Evolutionary conservation across 2,888 invertebrate genomes (phyloP).

Genomic region (Actias luna): DNA sequence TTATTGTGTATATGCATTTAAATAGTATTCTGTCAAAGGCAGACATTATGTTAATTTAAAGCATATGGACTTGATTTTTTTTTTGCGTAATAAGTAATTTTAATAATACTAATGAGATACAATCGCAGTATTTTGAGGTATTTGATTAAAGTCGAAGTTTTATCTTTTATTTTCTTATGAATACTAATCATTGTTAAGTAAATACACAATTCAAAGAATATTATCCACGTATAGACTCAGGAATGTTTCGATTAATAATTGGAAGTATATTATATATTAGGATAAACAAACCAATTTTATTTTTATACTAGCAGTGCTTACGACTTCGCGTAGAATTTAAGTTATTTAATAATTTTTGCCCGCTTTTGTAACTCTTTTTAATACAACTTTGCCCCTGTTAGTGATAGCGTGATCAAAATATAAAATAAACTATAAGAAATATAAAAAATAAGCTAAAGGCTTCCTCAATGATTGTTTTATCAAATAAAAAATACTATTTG

Average conservation of each 20-base stretch:
- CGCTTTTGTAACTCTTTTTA: too few species aligned
- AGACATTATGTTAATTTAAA: not conserved
- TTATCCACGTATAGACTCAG: conserved; percentile 15
- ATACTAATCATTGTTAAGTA: not conserved
- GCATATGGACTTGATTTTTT: not conserved
- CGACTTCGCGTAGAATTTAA: too few species aligned
- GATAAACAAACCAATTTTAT: too few species aligned
- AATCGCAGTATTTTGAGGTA: not conserved
- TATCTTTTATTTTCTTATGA: not conserved
- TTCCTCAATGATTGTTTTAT: too few species aligned
- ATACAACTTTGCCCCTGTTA: too few species aligned
- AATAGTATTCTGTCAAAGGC: not conserved
- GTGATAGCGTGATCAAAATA: too few species aligned
- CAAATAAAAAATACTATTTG: too few species aligned
- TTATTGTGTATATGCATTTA: not conserved
- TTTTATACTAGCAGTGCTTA: too few species aligned
- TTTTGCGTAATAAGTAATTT: not conserved
- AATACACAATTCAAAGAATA: conserved; percentile 13
- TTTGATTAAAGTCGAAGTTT: not conserved
- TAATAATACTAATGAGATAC: not conserved
- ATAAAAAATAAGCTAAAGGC: too few species aligned
- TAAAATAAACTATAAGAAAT: too few species aligned
- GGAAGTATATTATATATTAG: too few species aligned
- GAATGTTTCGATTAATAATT: conserved; percentile 18
- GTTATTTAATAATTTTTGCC: too few species aligned